These are phyloP conservation scores for Bombus superbus DNA, from an alignment of 1,140 invertebrate genomes.

Conservation along the genomic window DNA sequence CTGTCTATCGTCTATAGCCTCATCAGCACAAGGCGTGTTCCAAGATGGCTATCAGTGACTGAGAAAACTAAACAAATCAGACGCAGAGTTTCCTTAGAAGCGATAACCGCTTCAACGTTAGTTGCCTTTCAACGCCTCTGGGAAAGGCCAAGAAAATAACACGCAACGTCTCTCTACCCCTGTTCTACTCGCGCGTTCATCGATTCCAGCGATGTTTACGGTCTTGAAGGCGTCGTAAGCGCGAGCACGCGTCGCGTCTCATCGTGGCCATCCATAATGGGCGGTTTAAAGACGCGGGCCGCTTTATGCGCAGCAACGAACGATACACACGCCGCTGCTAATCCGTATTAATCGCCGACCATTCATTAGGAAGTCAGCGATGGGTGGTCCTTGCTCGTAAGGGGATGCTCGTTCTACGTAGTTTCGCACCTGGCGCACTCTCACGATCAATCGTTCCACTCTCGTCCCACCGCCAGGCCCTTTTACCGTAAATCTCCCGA, in stretches of 20 bases:
- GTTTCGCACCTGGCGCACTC: slow-evolving; percentile 61
- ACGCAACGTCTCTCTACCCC: fast-evolving
- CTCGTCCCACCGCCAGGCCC: neutral
- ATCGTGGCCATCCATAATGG: neutral
- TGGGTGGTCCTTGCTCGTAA: slow-evolving; percentile 29
- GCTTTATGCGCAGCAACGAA: slow-evolving; percentile 12
- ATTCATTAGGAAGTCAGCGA: slow-evolving; percentile 70
- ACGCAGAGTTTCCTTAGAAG: no score
- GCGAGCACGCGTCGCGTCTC: neutral
- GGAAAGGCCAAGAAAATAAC: no score
- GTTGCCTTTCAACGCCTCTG: no score
- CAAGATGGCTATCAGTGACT: no score
- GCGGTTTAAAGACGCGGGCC: neutral
- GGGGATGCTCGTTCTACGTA: slow-evolving; percentile 32
- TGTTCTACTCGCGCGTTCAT: neutral
- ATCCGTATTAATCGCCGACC: slow-evolving; percentile 66
- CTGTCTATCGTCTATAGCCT: no score
- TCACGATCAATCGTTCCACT: slow-evolving; percentile 61
- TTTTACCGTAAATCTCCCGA: slow-evolving; percentile 63
- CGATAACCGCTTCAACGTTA: no score
- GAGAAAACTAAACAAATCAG: no score
- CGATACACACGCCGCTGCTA: slow-evolving; percentile 56
- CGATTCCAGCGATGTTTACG: neutral
- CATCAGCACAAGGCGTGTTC: no score
- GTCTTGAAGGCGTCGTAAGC: neutral